These are phyloP conservation scores for Sinocyclocheilus anshuiensis DNA, from an alignment of 2,113 vertebrate species.

Conservation along the genomic window DNA sequence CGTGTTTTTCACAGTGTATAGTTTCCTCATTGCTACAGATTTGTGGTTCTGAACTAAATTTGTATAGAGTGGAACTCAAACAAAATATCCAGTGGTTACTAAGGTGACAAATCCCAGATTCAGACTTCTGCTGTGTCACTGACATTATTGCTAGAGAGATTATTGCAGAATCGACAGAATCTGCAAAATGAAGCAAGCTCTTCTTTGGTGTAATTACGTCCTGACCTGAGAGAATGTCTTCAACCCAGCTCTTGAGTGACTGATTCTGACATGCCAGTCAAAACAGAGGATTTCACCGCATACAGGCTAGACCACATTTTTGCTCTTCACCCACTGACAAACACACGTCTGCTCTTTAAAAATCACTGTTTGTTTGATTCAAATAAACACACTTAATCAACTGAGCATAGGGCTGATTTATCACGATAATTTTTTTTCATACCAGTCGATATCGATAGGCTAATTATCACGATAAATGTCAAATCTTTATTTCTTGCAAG, in stretches of 20 bases:
- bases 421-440: too few species aligned
- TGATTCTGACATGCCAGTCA: conserved; percentile 30
- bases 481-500: too few species aligned
- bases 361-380: neutral
- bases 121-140: neutral
- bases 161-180: neutral
- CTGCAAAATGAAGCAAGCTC: neutral
- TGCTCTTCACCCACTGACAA: conserved; percentile 21
- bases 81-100: neutral
- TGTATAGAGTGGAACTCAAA: neutral
- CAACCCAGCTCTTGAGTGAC: conserved; percentile 10
- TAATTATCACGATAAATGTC: too few species aligned
- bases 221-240: conserved; percentile 10
- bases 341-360: neutral
- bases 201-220: conserved; percentile 29
- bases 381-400: neutral
- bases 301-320: conserved; percentile 34
- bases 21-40: neutral
- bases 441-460: too few species aligned
- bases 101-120: neutral
- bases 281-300: conserved; percentile 14
- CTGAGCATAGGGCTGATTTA: neutral
- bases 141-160: neutral
- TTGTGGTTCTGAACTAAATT: neutral
- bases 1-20: neutral